phyloP scores from a whole-genome alignment of 2,113 vertebrate species.

The Miniopterus natalensis region DNA sequence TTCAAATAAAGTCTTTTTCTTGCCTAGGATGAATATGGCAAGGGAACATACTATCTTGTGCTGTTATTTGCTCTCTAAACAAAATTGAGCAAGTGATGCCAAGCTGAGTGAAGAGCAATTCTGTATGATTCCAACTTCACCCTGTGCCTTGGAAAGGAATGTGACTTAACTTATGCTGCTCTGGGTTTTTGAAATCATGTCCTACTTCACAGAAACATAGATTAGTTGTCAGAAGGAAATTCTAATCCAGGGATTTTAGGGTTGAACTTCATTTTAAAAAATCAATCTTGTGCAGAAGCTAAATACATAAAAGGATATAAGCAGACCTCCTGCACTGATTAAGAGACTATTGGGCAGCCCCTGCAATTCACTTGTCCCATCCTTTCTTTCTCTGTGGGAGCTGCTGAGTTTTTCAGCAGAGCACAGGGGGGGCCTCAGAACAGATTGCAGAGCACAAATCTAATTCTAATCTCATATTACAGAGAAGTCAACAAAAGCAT shows the following conservation, averaged over 20 bases:
- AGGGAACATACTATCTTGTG: neutral
- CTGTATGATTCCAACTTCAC: neutral
- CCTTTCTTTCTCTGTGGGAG: neutral
- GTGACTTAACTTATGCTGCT: neutral
- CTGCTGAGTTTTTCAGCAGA: neutral
- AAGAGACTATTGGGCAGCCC: neutral
- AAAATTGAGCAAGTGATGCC: slow-evolving; percentile 26
- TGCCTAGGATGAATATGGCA: neutral
- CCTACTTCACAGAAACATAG: neutral
- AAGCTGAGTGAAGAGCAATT: slow-evolving; percentile 20
- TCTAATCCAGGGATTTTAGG: neutral
- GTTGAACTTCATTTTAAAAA: neutral
- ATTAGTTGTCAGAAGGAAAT: slow-evolving; percentile 30
- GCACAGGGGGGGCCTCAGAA: neutral
- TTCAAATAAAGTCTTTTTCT: slow-evolving; percentile 49
- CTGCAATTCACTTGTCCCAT: neutral
- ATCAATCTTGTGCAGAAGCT: neutral
- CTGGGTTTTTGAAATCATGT: neutral
- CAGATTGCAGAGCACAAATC: neutral
- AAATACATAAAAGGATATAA: neutral
- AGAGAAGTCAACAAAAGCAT: neutral
- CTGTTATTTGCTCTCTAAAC: slow-evolving; percentile 41
- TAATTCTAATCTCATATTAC: neutral
- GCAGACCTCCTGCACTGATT: neutral
- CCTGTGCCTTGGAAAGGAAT: neutral